Conservation (phyloP, 1,140 invertebrate genomes). For the Zaprionus taronus region DNA sequence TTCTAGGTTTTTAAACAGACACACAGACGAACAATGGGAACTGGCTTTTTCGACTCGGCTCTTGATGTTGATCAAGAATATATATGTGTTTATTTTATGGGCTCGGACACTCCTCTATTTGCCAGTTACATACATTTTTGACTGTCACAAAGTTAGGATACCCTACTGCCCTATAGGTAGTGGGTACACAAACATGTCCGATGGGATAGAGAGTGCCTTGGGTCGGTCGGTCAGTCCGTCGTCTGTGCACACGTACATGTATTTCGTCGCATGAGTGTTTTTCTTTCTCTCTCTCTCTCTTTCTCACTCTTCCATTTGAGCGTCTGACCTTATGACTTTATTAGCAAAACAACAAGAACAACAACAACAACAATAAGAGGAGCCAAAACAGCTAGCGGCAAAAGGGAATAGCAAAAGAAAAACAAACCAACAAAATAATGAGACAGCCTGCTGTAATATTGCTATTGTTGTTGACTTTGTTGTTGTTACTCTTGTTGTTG, state of each 20-base stretch:
- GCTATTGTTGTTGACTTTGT: slow-evolving; percentile 6
- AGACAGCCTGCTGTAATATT: slow-evolving; percentile 57
- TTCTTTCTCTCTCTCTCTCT: slow-evolving; percentile 13
- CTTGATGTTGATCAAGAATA: too few species aligned
- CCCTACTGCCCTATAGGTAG: too few species aligned
- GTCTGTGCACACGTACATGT: slow-evolving; percentile 17
- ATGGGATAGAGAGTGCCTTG: slow-evolving; percentile 15
- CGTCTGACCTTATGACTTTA: slow-evolving; percentile 78
- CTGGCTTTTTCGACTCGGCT: too few species aligned
- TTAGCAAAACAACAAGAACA: slow-evolving; percentile 43
- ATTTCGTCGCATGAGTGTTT: slow-evolving; percentile 23
- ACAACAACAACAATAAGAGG: slow-evolving; percentile 1
- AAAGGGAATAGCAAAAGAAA: slow-evolving; percentile 21
- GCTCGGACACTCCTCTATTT: too few species aligned
- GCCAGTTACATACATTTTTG: too few species aligned
- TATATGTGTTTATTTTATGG: too few species aligned
- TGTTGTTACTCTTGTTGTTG: slow-evolving; percentile 20
- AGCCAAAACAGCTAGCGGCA: slow-evolving; percentile 12
- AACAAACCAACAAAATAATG: slow-evolving; percentile 60
- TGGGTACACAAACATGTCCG: background rate
- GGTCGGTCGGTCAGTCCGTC: slow-evolving; percentile 18
- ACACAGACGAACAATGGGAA: too few species aligned
- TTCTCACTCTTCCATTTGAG: slow-evolving; percentile 7
- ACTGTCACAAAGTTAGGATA: too few species aligned
- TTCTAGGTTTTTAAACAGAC: too few species aligned